Conservation (phyloP, 2,113 vertebrate genomes). For the Sturnira hondurensis region DNA sequence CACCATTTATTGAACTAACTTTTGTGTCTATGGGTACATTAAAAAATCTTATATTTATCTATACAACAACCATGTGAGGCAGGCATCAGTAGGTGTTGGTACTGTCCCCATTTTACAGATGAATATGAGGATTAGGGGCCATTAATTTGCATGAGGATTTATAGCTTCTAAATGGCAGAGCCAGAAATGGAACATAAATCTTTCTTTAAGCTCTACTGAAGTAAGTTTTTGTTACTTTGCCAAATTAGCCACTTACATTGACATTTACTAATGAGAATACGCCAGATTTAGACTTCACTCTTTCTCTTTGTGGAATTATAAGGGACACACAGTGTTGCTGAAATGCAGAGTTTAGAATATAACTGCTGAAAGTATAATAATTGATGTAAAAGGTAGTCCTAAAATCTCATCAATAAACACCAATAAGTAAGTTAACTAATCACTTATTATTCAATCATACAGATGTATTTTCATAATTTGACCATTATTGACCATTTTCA, state of each 20-base stretch:
- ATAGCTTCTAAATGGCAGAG: slow-evolving; percentile 9
- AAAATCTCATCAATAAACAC: not conserved
- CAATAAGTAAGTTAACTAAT: not conserved
- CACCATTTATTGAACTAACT: not conserved
- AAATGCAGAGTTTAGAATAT: not conserved
- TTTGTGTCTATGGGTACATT: slow-evolving; percentile 2
- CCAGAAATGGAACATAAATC: not conserved
- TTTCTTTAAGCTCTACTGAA: not conserved
- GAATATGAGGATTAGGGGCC: not conserved
- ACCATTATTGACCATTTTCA: not conserved
- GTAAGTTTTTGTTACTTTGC: not conserved
- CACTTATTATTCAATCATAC: not conserved
- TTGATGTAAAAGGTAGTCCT: not conserved
- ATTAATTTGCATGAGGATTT: slow-evolving; percentile 44
- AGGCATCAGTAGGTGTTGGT: not conserved
- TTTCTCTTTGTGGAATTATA: not conserved
- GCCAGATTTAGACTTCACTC: not conserved
- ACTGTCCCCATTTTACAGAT: not conserved
- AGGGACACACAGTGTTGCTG: not conserved
- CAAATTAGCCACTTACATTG: not conserved
- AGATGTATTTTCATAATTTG: not conserved
- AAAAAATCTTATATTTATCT: slow-evolving; percentile 41
- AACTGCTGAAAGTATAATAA: not conserved
- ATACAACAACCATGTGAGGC: not conserved
- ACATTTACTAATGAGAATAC: not conserved